phyloP scores from a whole-genome alignment of 2,113 vertebrate species.

The Cariama cristata region DNA sequence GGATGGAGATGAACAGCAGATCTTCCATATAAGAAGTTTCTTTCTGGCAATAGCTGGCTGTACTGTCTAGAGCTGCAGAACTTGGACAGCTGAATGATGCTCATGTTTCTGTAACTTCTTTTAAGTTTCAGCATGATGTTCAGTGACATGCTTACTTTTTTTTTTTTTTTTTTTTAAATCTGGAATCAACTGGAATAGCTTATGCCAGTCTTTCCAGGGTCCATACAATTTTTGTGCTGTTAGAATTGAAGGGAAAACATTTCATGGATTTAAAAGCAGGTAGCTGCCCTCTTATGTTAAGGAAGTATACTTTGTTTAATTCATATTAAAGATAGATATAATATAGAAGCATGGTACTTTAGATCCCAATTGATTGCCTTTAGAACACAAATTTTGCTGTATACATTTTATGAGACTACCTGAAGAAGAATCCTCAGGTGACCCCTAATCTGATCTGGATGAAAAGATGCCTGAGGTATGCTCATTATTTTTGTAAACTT shows the following conservation, averaged over 20 bases:
- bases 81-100: neutral
- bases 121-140: neutral
- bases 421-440: neutral
- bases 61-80: neutral
- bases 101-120: neutral
- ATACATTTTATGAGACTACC: neutral
- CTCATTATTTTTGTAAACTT: neutral
- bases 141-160: neutral
- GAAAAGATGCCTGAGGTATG: neutral
- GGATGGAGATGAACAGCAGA: neutral
- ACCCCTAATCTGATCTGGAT: neutral
- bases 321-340: neutral
- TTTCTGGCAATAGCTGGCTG: neutral
- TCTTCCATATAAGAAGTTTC: neutral
- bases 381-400: neutral
- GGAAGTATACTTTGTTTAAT: neutral
- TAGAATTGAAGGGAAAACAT: neutral
- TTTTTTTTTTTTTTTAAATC: neutral
- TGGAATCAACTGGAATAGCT: neutral
- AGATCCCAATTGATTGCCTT: neutral
- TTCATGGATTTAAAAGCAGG: neutral
- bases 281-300: neutral
- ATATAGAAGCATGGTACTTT: neutral
- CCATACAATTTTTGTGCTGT: neutral
- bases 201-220: neutral